phyloP scores from a whole-genome alignment of 2,797 vertebrate species.

The Natrix natrix region DNA sequence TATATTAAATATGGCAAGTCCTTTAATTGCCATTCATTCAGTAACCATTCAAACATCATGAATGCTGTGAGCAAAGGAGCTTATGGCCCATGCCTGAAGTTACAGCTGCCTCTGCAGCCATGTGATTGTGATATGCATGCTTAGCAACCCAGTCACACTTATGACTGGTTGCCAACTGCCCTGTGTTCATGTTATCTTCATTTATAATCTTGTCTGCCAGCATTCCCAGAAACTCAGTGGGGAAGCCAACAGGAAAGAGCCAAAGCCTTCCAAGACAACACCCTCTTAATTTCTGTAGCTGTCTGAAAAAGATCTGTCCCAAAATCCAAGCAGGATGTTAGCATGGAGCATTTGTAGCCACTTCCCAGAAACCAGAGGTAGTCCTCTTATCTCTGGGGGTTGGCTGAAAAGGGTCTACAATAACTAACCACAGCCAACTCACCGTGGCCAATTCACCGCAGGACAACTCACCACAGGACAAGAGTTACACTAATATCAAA shows the following conservation, averaged over 20 bases:
- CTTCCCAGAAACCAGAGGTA: not conserved
- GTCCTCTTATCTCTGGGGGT: not conserved
- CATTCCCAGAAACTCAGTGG: not conserved
- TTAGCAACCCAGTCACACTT: not conserved
- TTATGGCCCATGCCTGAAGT: not conserved
- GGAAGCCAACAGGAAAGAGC: not conserved
- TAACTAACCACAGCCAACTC: not conserved
- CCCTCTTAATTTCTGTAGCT: not conserved
- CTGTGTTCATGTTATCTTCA: not conserved
- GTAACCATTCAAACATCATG: not conserved
- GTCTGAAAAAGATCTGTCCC: not conserved
- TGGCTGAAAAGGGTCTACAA: not conserved
- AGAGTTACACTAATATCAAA: not conserved
- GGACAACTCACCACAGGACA: accelerated
- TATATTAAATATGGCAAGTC: not conserved
- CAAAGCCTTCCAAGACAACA: not conserved
- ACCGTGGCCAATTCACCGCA: not conserved
- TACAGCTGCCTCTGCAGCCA: not conserved
- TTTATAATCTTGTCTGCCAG: not conserved
- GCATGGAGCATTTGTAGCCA: not conserved
- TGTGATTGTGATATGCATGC: not conserved
- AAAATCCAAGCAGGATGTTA: not conserved
- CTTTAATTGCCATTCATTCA: not conserved
- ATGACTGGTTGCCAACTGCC: not conserved
- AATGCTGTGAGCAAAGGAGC: not conserved